These are phyloP conservation scores for Exaiptasia diaphana DNA, from an alignment of 64 coral and sea anemone species.

Conservation along the genomic window DNA sequence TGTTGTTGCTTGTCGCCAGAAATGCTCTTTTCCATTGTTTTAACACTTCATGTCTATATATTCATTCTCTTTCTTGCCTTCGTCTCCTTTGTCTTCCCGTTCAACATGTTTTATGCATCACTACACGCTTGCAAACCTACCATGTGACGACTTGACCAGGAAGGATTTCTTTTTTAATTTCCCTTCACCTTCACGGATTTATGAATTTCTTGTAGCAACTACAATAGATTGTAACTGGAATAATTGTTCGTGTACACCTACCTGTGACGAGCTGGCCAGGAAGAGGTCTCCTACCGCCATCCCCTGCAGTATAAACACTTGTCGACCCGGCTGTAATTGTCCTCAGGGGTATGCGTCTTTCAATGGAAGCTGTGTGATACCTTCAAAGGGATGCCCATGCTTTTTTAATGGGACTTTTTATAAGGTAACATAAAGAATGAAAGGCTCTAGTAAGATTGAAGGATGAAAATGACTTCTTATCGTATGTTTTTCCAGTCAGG, in stretches of 20 bases:
- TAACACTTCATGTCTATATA: background rate
- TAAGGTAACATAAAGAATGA: background rate
- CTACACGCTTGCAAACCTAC: background rate
- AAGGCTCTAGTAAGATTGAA: background rate
- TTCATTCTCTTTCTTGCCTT: background rate
- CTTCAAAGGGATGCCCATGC: slow-evolving; percentile 29
- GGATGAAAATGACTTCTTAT: background rate
- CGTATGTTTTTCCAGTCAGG: background rate
- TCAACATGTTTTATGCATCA: background rate
- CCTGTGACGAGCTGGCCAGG: slow-evolving; percentile 21
- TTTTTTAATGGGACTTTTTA: slow-evolving; percentile 30
- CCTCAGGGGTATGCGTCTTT: background rate
- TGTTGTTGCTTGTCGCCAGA: background rate
- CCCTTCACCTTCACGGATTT: background rate
- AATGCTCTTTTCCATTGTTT: background rate
- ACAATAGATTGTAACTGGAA: background rate
- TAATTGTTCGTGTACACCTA: slow-evolving; percentile 17
- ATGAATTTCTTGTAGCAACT: background rate
- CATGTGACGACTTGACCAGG: background rate
- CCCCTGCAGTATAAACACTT: background rate
- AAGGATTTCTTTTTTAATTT: background rate
- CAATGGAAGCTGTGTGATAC: background rate
- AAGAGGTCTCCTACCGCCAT: background rate
- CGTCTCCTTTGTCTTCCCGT: background rate
- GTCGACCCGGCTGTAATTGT: slow-evolving; percentile 26